Base-by-base conservation (phyloP, 2,113 vertebrate species). In the Motacilla alba region DNA sequence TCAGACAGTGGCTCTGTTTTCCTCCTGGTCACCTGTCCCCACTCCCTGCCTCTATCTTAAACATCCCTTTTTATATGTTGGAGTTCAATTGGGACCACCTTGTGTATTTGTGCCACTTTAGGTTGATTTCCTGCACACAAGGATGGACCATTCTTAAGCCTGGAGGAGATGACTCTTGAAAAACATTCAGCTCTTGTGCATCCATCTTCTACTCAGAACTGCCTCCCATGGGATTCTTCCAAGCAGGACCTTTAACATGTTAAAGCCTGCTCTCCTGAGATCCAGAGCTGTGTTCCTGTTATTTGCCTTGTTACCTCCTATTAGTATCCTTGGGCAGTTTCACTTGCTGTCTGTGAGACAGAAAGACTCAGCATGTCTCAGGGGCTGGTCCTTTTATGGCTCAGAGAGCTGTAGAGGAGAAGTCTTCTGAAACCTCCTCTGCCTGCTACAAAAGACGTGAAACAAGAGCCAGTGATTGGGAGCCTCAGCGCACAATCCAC, bases 401-500 rank as follows among this genome's bases (percentile, higher is more conserved):
- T 91, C 41, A 53, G 15, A 81, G 68, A 70, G 9, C 8, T 76
- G 49, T 64, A 30, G 86, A 85, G 18, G 11, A 90, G 52, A 33
- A 59, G 31, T 47, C 11, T 66, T 76, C 67, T 69, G 24, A 52
- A 86, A 60, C 15, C 3, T 64, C 9, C 9, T 47, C 10, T 82
- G 21, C 13, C 39, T 76, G 24, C 44, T 76, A 27, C 44, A 39
- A 68, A 59, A 68, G 9, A 7, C 37, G 24, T 80, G 44, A 92
- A 90, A 79, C 19, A 73, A 70, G 37, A 69, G 15, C 9, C 6
- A 47, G 0, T 31, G 46, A n/a, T 59, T 41, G 58, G 9, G 15
- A 0, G 0, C 11, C n/a, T 76, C 46, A 49, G 17, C 28, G 24
- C 19, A 78, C n/a, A 4, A 23, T 70, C 37, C 17, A 21, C 68